phyloP scores from a whole-genome alignment of 2,797 vertebrate species.

The Sarcoramphus papa region DNA sequence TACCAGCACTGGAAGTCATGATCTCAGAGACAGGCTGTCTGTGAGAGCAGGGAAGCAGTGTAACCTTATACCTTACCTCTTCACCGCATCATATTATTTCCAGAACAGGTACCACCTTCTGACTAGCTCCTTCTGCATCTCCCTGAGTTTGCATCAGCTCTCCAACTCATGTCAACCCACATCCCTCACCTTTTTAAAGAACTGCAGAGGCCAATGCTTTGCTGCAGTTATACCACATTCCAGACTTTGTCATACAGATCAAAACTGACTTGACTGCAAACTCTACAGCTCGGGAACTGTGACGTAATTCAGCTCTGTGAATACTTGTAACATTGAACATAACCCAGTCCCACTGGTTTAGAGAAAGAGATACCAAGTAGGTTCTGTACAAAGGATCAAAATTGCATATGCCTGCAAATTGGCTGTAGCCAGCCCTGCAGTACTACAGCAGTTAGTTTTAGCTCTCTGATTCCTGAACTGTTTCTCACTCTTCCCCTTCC shows the following conservation, averaged over 20 bases:
- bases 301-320: neutral
- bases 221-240: neutral
- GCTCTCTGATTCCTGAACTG: neutral
- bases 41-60: neutral
- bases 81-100: neutral
- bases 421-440: neutral
- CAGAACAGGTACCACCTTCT: neutral
- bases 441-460: neutral
- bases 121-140: neutral
- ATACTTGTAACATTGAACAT: neutral
- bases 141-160: neutral
- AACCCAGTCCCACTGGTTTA: neutral
- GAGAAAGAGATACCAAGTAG: neutral
- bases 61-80: neutral
- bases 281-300: neutral
- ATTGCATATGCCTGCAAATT: neutral
- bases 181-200: neutral
- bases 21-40: neutral
- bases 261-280: neutral
- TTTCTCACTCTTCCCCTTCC: neutral
- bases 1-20: neutral
- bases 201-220: neutral
- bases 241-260: neutral
- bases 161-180: neutral
- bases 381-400: neutral